A percentile compares a stretch with the other conserved stretches of the same genome.
Evolutionary conservation across 2,113 vertebrate species (phyloP).

Genomic region (Myiozetetes cayanensis): DNA sequence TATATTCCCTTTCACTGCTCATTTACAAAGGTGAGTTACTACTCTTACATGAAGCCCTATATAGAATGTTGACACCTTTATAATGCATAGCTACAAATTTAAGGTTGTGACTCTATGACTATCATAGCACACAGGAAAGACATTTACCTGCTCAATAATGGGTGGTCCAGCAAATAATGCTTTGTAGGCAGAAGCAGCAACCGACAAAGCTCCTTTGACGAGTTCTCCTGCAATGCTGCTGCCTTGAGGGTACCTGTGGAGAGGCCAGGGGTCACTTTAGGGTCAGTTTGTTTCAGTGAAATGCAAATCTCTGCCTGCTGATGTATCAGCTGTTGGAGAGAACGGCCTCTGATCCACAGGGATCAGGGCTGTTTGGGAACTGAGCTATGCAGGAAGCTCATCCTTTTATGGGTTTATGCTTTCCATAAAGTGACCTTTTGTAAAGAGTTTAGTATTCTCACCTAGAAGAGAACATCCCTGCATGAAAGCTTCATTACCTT

Average conservation of each 20-base stretch:
- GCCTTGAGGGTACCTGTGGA: slow-evolving; percentile 67
- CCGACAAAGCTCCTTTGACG: slow-evolving; percentile 94
- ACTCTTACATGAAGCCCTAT: not conserved
- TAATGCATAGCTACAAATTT: not conserved
- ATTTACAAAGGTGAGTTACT: not conserved
- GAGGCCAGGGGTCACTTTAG: not conserved
- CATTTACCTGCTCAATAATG: slow-evolving; percentile 80
- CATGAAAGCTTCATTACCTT: slow-evolving; percentile 59
- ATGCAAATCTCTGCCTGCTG: not conserved
- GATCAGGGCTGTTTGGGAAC: not conserved
- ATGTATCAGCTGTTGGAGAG: not conserved
- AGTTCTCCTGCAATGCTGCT: slow-evolving; percentile 91
- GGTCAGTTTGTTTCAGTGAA: not conserved
- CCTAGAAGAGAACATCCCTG: not conserved
- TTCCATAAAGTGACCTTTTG: not conserved
- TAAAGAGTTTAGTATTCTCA: not conserved
- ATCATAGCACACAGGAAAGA: not conserved
- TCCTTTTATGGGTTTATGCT: not conserved
- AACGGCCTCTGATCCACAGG: not conserved
- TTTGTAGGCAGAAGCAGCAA: slow-evolving; percentile 97
- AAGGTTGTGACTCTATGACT: not conserved
- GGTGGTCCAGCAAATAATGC: slow-evolving; percentile 93
- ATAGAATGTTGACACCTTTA: not conserved
- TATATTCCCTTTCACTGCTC: not conserved
- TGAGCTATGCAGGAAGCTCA: not conserved